Evolutionary conservation across 2,888 invertebrate species (phyloP).

Genomic region (Strigamia crassipes): DNA sequence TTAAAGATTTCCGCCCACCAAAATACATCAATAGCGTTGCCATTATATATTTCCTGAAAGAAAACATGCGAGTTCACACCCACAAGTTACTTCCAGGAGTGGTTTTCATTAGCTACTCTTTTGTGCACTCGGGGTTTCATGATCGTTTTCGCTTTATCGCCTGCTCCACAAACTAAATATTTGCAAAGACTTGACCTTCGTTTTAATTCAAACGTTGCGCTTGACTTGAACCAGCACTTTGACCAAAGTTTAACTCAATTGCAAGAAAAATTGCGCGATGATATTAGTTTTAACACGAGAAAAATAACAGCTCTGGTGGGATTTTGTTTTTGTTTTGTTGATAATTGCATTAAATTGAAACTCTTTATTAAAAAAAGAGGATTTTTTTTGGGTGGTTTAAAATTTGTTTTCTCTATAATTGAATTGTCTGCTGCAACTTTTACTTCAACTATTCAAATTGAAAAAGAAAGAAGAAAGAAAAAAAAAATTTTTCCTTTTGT

Average conservation of each 20-base stretch:
- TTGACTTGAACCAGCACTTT: neutral
- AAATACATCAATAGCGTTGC: neutral
- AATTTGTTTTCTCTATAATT: neutral
- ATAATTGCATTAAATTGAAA: neutral
- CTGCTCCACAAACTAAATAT: slow-evolving; percentile 14
- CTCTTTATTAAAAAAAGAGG: neutral
- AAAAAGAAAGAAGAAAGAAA: neutral
- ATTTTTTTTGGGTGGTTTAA: neutral
- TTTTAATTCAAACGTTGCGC: neutral
- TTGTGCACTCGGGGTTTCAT: slow-evolving; percentile 1
- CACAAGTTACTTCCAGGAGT: neutral
- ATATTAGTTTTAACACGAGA: neutral
- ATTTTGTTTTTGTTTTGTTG: neutral
- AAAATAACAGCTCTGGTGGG: too few relatives aligned
- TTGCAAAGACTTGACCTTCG: neutral
- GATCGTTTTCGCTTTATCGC: neutral
- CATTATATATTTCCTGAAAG: neutral
- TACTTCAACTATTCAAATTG: slow-evolving; percentile 2
- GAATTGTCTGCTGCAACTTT: neutral
- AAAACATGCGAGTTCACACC: neutral
- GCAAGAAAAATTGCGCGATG: too few relatives aligned
- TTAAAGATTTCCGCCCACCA: neutral
- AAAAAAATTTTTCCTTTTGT: neutral
- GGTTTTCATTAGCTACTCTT: slow-evolving; percentile 38
- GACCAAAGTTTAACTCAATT: neutral